Evolutionary conservation across 2,113 vertebrate genomes (phyloP).

Genomic region (Ascaphus truei): DNA sequence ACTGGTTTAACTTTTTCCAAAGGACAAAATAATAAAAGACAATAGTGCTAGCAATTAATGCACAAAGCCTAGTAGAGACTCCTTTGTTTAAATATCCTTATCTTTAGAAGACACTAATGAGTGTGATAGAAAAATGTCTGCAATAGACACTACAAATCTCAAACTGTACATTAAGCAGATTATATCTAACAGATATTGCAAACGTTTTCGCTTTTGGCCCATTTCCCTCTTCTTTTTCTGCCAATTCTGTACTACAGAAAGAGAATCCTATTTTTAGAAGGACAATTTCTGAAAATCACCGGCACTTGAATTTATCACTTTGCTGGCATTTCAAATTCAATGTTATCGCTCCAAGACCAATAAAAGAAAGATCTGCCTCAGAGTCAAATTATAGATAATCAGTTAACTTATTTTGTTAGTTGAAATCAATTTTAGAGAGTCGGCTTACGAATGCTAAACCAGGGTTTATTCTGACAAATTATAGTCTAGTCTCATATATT

Average conservation of each 20-base stretch:
- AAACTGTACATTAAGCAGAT: background rate
- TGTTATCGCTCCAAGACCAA: conserved; percentile 31
- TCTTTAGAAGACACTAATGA: conserved; percentile 36
- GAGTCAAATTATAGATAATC: conserved; percentile 6
- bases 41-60: conserved; percentile 24
- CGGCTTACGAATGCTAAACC: conserved; percentile 9
- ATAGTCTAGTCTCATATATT: background rate
- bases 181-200: background rate
- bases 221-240: conserved; percentile 35
- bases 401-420: conserved; percentile 18
- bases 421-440: conserved; percentile 25
- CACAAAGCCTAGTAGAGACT: background rate
- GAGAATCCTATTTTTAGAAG: background rate
- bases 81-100: conserved; percentile 35
- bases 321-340: conserved; percentile 28
- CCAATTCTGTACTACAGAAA: conserved; percentile 25
- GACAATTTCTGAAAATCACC: background rate
- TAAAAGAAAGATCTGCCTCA: conserved; percentile 10
- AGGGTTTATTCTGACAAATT: background rate
- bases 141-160: background rate
- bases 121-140: conserved; percentile 33
- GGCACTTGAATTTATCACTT: conserved; percentile 28
- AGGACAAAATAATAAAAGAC: conserved; percentile 35
- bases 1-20: conserved; percentile 23
- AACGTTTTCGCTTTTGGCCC: conserved; percentile 17